phyloP scores from a whole-genome alignment of 2,888 invertebrate genomes.

The Cephus pygmeus region DNA sequence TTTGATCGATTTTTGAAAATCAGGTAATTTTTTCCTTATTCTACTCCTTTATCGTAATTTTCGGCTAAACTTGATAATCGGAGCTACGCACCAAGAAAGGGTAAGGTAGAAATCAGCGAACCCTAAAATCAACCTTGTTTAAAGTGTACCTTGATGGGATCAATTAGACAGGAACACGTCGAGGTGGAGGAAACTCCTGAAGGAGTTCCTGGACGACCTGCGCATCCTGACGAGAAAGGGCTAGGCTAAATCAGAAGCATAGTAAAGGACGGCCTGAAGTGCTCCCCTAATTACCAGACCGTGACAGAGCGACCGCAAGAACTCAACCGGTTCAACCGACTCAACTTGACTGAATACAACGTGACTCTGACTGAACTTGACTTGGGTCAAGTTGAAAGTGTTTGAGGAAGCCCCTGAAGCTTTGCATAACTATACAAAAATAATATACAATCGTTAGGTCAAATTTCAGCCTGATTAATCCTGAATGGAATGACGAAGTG shows the following conservation, averaged over 20 bases:
- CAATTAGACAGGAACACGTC: conserved; percentile 26
- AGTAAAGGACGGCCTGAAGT: not conserved
- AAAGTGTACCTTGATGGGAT: conserved; percentile 27
- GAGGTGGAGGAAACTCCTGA: conserved; percentile 7
- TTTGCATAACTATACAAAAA: not conserved
- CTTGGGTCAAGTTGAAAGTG: not conserved
- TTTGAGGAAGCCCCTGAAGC: no score
- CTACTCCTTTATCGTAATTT: no score
- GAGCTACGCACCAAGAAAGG: not conserved
- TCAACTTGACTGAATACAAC: not conserved
- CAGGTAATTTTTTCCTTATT: rapidly evolving
- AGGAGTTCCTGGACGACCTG: not conserved
- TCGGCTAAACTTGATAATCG: no score
- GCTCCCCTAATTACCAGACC: conserved; percentile 8
- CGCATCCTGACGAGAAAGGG: not conserved
- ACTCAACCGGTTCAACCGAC: not conserved
- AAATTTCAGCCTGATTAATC: not conserved
- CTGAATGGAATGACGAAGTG: no score
- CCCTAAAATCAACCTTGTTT: conserved; percentile 19
- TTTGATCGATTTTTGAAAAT: no score
- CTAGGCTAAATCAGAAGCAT: not conserved
- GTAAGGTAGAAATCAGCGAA: not conserved
- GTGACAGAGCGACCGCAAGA: conserved; percentile 10
- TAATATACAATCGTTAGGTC: not conserved
- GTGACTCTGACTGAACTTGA: not conserved